Conservation (phyloP, 1,140 invertebrate genomes). For the Macrocentrus cingulum region DNA sequence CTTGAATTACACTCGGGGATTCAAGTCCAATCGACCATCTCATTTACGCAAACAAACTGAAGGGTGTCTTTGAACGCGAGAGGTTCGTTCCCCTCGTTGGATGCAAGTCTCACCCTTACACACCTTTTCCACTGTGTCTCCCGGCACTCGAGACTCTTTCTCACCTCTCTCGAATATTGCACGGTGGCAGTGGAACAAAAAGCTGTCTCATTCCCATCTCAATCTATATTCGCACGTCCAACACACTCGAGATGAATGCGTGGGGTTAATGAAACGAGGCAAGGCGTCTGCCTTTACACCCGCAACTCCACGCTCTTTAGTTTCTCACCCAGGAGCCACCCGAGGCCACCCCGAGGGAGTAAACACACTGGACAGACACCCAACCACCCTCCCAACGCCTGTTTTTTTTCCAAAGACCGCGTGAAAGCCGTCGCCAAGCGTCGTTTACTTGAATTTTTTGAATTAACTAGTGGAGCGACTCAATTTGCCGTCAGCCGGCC, state of each 20-base stretch:
- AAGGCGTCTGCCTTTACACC: conserved; percentile 53
- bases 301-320: conserved; percentile 3
- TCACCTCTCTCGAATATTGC: conserved; percentile 7
- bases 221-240: conserved; percentile 41
- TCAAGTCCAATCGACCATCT: conserved; percentile 30
- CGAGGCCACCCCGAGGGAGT: not conserved
- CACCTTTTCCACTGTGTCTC: not conserved
- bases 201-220: conserved; percentile 38
- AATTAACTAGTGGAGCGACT: not conserved
- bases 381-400: conserved; percentile 15
- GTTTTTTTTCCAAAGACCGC: conserved; percentile 23
- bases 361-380: conserved; percentile 27
- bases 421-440: conserved; percentile 4
- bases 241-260: conserved; percentile 55
- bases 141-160: conserved; percentile 15
- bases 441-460: not conserved
- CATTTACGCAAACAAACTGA: conserved; percentile 28
- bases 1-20: conserved; percentile 14
- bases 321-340: too few relatives aligned
- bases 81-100: conserved; percentile 2
- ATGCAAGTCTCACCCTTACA: conserved; percentile 1
- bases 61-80: conserved; percentile 12
- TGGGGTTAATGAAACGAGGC: conserved; percentile 56
- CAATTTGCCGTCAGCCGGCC: too few relatives aligned
- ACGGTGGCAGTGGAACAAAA: conserved; percentile 26